Percentiles rank a stretch among this genome's conserved stretches.
Conservation (phyloP, 2,113 vertebrate species). For the Sylvietta virens region DNA sequence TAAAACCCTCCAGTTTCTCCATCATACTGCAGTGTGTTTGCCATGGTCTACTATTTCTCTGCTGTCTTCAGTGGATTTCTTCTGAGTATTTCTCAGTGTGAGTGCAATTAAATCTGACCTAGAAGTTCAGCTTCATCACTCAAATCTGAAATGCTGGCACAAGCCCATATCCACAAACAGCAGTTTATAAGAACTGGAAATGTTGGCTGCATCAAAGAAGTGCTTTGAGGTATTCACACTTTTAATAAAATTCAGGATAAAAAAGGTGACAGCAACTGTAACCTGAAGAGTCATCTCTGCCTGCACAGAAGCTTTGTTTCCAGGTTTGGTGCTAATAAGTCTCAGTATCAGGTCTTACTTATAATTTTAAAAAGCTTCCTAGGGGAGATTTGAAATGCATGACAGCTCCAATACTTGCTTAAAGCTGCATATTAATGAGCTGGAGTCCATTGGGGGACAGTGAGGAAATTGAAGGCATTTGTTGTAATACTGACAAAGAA, state of each 20-base stretch:
- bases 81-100: background rate
- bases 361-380: conserved; percentile 48
- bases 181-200: background rate
- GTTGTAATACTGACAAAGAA: conserved; percentile 20
- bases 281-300: conserved; percentile 10
- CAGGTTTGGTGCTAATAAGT: conserved; percentile 34
- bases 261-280: conserved; percentile 37
- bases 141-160: background rate
- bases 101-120: conserved; percentile 9
- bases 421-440: conserved; percentile 39
- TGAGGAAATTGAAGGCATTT: conserved; percentile 24
- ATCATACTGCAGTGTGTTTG: accelerated
- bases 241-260: background rate
- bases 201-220: background rate
- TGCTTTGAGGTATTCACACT: conserved; percentile 9
- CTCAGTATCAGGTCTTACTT: conserved; percentile 39
- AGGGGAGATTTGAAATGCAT: conserved; percentile 46
- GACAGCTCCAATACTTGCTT: background rate
- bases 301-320: conserved; percentile 25
- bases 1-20: background rate
- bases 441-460: background rate
- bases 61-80: background rate
- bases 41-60: background rate
- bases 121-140: conserved; percentile 21
- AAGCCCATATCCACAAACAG: conserved; percentile 1